Base-by-base conservation (phyloP, 92 coral and sea anemone species). In the Zoanthus solanderi region DNA sequence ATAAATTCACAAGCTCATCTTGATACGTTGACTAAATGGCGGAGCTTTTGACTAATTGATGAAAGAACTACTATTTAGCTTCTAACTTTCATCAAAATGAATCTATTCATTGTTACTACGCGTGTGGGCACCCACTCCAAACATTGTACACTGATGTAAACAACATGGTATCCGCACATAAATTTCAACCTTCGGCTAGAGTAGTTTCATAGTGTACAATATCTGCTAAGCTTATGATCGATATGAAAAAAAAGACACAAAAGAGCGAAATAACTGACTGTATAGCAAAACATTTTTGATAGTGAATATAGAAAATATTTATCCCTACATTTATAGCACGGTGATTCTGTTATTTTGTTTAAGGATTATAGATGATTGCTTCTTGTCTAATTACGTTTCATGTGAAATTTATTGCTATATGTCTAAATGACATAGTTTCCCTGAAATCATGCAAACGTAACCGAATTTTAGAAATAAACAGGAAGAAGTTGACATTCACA, bases 91-190 rank as follows among this genome's bases (percentile, higher is more conserved):
- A 77, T 56, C 23, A 10, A 77, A 77, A 77, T 32, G 17, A 77
- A 77, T 30, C 30, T 77, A 75, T 75, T 11, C 79, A 53, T 28
- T 81, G 75, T 67, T 65, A 81, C 85, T 45, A 81, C 85, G 85
- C 15, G 18, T 18, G 31, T 45, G 28, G 28, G 54, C 68, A 77
- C 46, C 85, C 73, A 80, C 74, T 78, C 84, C 58, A 79, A 81
- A 81, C 56, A 68, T 31, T 17, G 23, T 23, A 18, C 18, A 30
- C 45, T 69, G 75, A 81, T 65, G 85, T 81, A 81, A 81, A 81
- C 85, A 81, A 81, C 52, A 67, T 34, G 7, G 11, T 52, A 60
- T 11, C 28, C 75, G 45, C 23, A 44, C 42, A 81, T 28, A 18
- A 61, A 5, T n/a, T 66, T 72, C 7, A 3, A 31, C 23, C 56